Base-by-base conservation (phyloP, 2,797 vertebrate genomes). In the Decapterus maruadsi region DNA sequence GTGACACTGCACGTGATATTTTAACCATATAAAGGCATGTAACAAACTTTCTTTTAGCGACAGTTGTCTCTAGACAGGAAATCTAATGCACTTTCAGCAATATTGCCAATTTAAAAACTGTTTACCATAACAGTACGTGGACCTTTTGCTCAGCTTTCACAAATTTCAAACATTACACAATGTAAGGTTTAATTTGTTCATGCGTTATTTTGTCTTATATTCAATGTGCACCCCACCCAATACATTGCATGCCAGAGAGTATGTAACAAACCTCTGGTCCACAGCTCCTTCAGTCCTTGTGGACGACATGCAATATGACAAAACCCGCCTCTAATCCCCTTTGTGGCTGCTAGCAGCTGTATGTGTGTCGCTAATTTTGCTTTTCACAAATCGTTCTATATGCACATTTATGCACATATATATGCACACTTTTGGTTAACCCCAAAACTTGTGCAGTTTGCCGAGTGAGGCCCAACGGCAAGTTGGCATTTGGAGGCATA, bases 401-500 rank as follows among this genome's bases (percentile, higher is more conserved):
- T 62, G 13, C 5, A 54, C 61, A 60, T 72, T n/a, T 46, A 26
- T 36, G 36, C 17, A 38, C 11, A 58, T 75, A 22, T 46, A 34
- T 36, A 36, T 14, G 38, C 11, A 58, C 3, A 46, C n/a, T 46
- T 59, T 78, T 59, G 53, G 19, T 62, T 55, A 68, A 73, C 55
- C 66, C 70, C 54, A 51, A 71, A 80, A 42, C 4, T 54, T 61
- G 17, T 34, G 26, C 1, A 31, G 14, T 63, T 75, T 50, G 17
- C 17, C 48, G 40, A 74, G 29, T 29, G 34, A 56, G 50, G 56
- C 63, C 66, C n/a, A 17, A 67, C 73, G 59, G 8, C 5, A 68
- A 62, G 42, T 72, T 83, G 40, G 72, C 67, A 68, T 48, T 36
- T 34, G 12, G 3, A 34, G 58, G 26, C 36, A 12, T 78, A 5